Evolutionary conservation across 2,797 vertebrate species (phyloP).

Genomic region (Lagocephalus sceleratus): DNA sequence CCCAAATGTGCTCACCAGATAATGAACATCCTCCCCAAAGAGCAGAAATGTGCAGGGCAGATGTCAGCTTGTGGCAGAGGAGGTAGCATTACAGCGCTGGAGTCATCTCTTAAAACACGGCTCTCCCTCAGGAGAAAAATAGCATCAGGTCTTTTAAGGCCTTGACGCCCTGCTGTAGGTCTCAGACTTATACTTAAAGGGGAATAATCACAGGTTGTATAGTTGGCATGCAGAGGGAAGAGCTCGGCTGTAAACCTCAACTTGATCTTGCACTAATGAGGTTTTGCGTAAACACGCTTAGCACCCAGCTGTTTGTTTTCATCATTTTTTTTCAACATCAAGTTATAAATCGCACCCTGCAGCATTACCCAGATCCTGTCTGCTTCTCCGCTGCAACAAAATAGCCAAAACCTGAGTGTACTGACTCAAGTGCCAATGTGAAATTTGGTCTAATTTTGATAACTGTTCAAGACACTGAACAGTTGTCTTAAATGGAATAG

Average conservation of each 20-base stretch:
- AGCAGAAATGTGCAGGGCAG: conserved; percentile 75
- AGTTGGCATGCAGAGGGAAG: conserved; percentile 32
- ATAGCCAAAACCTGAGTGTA: conserved; percentile 32
- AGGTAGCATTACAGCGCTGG: conserved; percentile 32
- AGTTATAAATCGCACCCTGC: conserved; percentile 41
- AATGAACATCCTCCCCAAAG: conserved; percentile 41
- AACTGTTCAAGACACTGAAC: too few relatives aligned
- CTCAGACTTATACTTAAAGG: conserved; percentile 41
- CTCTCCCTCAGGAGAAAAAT: conserved; percentile 47
- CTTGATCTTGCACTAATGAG: conserved; percentile 51
- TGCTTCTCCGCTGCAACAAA: conserved; percentile 30
- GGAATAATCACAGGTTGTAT: conserved; percentile 56
- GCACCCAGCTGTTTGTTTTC: conserved; percentile 30
- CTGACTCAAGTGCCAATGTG: too few relatives aligned
- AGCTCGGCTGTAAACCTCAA: conserved; percentile 34
- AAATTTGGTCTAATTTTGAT: too few relatives aligned
- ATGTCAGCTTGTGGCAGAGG: conserved; percentile 66
- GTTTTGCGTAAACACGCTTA: conserved; percentile 40
- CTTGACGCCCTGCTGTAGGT: conserved; percentile 47
- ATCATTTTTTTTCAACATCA: conserved; percentile 54
- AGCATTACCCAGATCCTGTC: conserved; percentile 30
- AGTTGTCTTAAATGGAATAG: too few relatives aligned
- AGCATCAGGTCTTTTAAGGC: conserved; percentile 45
- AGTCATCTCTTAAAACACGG: conserved; percentile 48
- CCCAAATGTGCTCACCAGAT: conserved; percentile 41